phyloP scores from a whole-genome alignment of 1,140 invertebrate species.

The Drosophila elegans region DNA sequence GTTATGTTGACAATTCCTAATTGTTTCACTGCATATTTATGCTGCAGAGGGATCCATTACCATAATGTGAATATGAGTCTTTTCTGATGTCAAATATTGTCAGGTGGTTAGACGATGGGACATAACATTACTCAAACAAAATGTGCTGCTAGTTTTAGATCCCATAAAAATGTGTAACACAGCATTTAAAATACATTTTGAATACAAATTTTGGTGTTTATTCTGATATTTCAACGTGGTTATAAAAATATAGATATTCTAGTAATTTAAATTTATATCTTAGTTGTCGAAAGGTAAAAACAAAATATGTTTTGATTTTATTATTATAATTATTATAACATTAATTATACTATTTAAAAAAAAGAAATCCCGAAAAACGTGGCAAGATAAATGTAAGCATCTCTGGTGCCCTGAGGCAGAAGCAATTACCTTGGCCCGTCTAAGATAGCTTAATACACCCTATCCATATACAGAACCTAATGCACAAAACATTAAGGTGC shows the following conservation, averaged over 20 bases:
- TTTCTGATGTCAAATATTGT: neutral
- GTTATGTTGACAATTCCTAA: slow-evolving; percentile 41
- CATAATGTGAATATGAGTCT: neutral
- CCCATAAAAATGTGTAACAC: no score
- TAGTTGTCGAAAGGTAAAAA: no score
- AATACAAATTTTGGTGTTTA: no score
- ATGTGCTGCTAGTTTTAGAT: neutral
- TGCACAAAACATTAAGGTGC: slow-evolving; percentile 40
- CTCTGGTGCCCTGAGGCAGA: neutral
- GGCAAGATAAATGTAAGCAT: neutral
- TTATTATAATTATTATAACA: no score
- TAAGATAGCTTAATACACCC: slow-evolving; percentile 42
- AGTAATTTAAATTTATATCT: no score
- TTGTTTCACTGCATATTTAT: slow-evolving; percentile 33
- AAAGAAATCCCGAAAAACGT: neutral
- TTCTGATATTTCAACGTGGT: no score
- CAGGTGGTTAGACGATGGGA: neutral
- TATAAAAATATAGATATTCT: no score
- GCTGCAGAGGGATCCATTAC: neutral
- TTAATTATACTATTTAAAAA: no score
- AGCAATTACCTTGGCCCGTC: slow-evolving; percentile 17
- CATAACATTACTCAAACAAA: neutral
- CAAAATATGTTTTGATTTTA: no score
- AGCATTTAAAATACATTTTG: no score
- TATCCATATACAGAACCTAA: slow-evolving; percentile 57